Base-by-base conservation (phyloP, 2,113 vertebrate genomes). In the Clarias batrachus region DNA sequence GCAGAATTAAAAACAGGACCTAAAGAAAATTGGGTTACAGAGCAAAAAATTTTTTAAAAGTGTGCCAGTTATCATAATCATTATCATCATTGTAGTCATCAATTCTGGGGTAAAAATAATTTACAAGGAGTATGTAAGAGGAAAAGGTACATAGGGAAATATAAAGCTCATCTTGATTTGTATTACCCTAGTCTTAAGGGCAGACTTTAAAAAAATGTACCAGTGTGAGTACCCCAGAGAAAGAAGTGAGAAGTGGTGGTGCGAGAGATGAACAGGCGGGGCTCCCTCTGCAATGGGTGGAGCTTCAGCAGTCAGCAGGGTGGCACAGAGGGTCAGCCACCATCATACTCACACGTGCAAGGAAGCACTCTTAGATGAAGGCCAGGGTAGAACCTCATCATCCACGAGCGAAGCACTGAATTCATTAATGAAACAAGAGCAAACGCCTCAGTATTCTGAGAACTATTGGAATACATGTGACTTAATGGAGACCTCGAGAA, bases 81-180 rank as follows among this genome's bases (percentile, higher is more conserved):
- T 78, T 48, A 78, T 56, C 52, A 57, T 57, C 74, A 78, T 30
- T 0, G 81, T 84, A 65, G 82, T 70, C 73, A 90, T 91, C 80
- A 92, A 89, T 80, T 90, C 88, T 81, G 90, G 85, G 88, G 91
- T 70, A 88, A 94, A 92, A 91, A 92, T 94, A 93, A 95, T 92
- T 94, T 95, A 94, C 92, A 95, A 90, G 21, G 57, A 81, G 11
- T 10, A 60, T 6, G 2, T 25, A 27, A 12, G 8, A 11, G 30
- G 91, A 90, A 71, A 84, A 87, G 80, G 87, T 57, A 88, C 92
- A 90, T 79, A 81, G 84, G 90, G 71, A 74, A 87, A 87, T 74
- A 33, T 60, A 81, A 84, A 88, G 2, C 77, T 88, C 90, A 91
- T 91, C 86, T 88, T 91, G 85, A 88, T 91, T 89, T 90, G 88